Evolutionary conservation across 2,888 invertebrate species (phyloP), one percentile per base, ranked within the genome.

Genomic region (Caenorhabditis sp.): DNA sequence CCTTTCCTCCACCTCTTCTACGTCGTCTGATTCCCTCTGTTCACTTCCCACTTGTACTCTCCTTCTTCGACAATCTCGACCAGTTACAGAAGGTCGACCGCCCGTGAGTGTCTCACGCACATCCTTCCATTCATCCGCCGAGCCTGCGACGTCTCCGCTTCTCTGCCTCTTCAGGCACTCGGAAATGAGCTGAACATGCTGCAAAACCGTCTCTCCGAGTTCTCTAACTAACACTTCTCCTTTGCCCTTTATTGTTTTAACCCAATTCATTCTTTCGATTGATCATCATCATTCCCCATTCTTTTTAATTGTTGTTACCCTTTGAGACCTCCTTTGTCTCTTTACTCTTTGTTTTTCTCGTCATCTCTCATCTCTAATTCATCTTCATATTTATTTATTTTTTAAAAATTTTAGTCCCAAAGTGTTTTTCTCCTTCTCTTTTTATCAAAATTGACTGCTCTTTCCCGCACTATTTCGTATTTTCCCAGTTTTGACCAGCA

Each of bases 61-160:
- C 24, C 13, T 4, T 22, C 24, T 30, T 9, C 30, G 5, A 30
- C 30, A 30, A 30, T 30, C 30, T 7, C 9, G 5, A 9, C 9
- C 30, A 5, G 6, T 35, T 35, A 2, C 72, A 77, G 77, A 55
- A 45, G 61, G 56, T 30, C 56, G 22, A 58, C 41, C 13, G 55
- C 72, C 8, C 61, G 62, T 3, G 77, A 77, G 11, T 66, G 66
- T 22, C 37, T 66, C 27, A 52, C 66, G 2, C 66, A 77, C 52
- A 68, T 77, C 17, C 53, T 77, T 0, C 77, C 77, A 37, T 77
- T 77, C 62, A 72, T 77, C 30, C 59, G 77, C 3, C 59, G 77
- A 20, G 46, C 77, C 1, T 77, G 72, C 22, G 77, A 77, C 56
- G 77, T 77, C 11, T 56, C 66, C 15, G 46, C 77, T 4, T 35